Evolutionary conservation across 2,888 invertebrate genomes (phyloP).

Genomic region (Apamea anceps): DNA sequence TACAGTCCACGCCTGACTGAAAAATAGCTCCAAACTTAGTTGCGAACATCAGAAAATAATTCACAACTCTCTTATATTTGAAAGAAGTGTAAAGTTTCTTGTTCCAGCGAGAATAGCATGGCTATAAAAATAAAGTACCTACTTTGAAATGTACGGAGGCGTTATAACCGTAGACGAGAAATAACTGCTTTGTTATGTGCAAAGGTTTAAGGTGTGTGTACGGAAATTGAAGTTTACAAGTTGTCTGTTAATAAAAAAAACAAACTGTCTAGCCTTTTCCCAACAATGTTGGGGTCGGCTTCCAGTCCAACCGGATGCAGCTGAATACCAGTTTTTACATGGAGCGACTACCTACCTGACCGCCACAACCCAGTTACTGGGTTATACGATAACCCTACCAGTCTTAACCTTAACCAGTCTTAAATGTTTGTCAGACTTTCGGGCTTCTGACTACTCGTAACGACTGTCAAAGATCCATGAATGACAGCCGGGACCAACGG

Average conservation of each 20-base stretch:
- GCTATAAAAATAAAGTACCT: constrained; percentile 51
- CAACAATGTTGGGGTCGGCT: too few relatives aligned
- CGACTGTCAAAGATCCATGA: too few relatives aligned
- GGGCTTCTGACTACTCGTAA: too few relatives aligned
- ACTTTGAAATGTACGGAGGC: constrained; percentile 16
- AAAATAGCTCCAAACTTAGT: constrained; percentile 50
- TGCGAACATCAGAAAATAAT: constrained; percentile 42
- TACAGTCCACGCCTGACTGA: constrained; percentile 13
- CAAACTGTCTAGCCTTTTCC: too few relatives aligned
- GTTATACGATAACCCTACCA: too few relatives aligned
- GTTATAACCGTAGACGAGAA: neutral
- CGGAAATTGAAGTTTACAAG: constrained; percentile 10
- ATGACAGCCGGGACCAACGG: too few relatives aligned
- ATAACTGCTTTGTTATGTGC: constrained; percentile 36
- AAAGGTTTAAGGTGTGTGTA: neutral
- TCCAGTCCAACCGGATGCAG: too few relatives aligned
- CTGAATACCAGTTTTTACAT: too few relatives aligned
- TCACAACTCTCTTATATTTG: constrained; percentile 39
- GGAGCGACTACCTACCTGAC: too few relatives aligned
- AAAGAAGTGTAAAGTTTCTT: constrained; percentile 51
- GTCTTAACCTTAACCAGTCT: too few relatives aligned
- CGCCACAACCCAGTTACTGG: too few relatives aligned
- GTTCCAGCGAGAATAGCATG: constrained; percentile 23
- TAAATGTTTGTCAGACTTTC: too few relatives aligned
- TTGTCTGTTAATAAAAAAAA: neutral